Evolutionary conservation across 1,140 invertebrate genomes (phyloP), one percentile per base, ranked within the genome.

Genomic region (Amphibalanus amphitrite): DNA sequence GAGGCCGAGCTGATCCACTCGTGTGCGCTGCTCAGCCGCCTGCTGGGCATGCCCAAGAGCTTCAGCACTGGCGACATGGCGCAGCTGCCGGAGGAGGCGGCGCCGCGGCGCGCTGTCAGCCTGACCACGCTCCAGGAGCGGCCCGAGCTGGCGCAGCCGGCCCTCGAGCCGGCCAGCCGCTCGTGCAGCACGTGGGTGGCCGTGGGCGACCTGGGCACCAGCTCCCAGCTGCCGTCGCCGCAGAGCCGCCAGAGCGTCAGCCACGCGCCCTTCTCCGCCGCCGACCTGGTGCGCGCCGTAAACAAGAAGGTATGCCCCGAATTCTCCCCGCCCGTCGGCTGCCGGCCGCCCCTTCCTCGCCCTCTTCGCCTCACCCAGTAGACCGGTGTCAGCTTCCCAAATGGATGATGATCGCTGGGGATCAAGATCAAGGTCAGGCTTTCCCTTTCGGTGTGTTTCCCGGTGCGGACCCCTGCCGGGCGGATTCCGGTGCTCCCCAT

Each of bases 111-210:
- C 25, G 30, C 69, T 74, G 40, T 70, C 69, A 73, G 69, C 71
- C 29, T 75, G 70, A 70, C 72, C 28, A 71, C 67, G 68, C 64
- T 72, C 69, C 26, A 25, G 71, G 74, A 71, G 40, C 71, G 71
- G 29, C 73, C 75, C 29, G 74, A 73, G 17, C 71, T 74, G 15
- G 69, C 74, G 29, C 71, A 73, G 47, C 81, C 83, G 0, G 13
- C 13, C 47, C 79, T 89, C 29, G 87, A 88, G 72, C 85, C 87
- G 29, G 86, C 88, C 0, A 91, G 90, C 0, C 83, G 90, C 0
- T 91, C 90, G 0, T 92, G 90, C 78, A 91, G 89, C 70, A 92
- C 90, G 0, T 92, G 90, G 90, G 90, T 92, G 0, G 90, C 90
- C 3, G 88, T 90, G 0, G 88, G 88, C 0, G 88, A 89, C 74